Conservation (phyloP, 2,113 vertebrate species). For the Grus americana region DNA sequence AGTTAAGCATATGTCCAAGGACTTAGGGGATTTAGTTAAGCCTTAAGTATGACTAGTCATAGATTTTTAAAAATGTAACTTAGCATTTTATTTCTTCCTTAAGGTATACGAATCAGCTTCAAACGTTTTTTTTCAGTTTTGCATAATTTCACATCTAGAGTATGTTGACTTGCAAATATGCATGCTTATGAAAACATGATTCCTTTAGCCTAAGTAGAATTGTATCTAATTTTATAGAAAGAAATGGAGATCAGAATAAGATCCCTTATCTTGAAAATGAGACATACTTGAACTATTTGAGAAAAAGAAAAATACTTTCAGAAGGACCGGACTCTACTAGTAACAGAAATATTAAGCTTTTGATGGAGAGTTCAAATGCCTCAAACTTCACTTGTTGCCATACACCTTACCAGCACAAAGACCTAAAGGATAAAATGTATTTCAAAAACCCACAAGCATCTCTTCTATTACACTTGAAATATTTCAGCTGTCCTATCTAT, state of each 20-base stretch:
- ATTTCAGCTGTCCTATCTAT: background rate
- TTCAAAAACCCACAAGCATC: background rate
- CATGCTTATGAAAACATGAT: background rate
- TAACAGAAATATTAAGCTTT: background rate
- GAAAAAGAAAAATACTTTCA: background rate
- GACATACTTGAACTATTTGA: background rate
- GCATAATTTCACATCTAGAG: background rate
- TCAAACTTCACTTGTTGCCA: background rate
- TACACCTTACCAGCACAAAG: background rate
- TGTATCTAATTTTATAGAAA: background rate
- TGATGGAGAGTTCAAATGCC: background rate
- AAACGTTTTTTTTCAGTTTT: background rate
- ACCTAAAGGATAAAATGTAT: background rate
- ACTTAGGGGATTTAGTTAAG: slow-evolving; percentile 16
- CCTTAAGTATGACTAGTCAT: background rate
- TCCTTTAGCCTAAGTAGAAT: background rate
- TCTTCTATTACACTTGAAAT: background rate
- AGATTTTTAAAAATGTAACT: background rate
- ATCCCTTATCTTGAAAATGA: background rate
- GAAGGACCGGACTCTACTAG: background rate
- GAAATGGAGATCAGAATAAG: background rate
- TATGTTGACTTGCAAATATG: background rate
- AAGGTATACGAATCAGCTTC: background rate
- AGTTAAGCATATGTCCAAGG: background rate
- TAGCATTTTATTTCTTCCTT: background rate